These are phyloP conservation scores for Myopa testacea DNA, from an alignment of 2,888 invertebrate genomes.

Conservation along the genomic window DNA sequence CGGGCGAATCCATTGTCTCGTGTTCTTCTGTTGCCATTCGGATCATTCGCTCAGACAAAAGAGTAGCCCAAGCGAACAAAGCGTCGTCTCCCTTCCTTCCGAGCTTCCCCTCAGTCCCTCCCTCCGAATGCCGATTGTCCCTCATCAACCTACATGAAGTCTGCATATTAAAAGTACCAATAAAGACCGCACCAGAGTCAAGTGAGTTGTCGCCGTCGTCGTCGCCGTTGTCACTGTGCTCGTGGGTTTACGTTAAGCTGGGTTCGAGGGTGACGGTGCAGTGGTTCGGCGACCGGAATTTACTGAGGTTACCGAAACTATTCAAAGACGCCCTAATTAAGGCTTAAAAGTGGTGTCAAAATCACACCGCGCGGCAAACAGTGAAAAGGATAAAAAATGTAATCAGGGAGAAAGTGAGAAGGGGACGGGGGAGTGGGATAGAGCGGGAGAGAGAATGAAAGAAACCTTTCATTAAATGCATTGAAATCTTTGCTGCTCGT, in stretches of 20 bases:
- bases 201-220: constrained; percentile 14
- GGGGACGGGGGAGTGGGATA: background rate
- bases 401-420: background rate
- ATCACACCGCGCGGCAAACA: constrained; percentile 40
- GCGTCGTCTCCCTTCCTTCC: too few species aligned
- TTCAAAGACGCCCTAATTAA: constrained; percentile 47
- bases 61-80: too few species aligned
- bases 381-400: background rate
- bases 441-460: background rate
- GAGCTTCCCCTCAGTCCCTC: background rate
- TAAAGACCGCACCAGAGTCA: constrained; percentile 27
- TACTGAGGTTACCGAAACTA: constrained; percentile 3
- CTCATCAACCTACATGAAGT: too few species aligned
- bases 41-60: background rate
- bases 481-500: too few species aligned
- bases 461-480: too few species aligned
- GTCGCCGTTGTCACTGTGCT: constrained; percentile 44
- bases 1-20: background rate
- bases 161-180: constrained; percentile 21
- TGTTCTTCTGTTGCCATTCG: background rate
- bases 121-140: background rate
- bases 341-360: constrained; percentile 49
- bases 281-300: background rate
- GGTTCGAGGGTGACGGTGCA: background rate
- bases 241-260: constrained; percentile 38